Base-by-base conservation (phyloP, 1,140 invertebrate genomes). In the Leptinotarsa defecta region DNA sequence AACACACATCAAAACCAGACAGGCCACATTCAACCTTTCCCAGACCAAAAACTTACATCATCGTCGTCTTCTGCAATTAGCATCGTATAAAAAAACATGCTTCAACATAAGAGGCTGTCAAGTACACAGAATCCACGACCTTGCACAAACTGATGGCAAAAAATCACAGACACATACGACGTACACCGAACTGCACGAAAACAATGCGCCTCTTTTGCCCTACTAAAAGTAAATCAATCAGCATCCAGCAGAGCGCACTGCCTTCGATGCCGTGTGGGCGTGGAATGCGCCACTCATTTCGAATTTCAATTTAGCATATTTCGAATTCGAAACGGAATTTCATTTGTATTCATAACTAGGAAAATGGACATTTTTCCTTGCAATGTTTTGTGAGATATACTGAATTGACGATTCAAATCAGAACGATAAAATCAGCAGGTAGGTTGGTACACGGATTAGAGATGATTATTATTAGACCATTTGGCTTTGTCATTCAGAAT, bases 161-260 rank as follows among this genome's bases (percentile, higher is more conserved):
- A 20, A 43, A 24, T 43, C 24, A 13, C 62, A 64, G 19, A 64
- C 62, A 19, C 24, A 13, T 4, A 24, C 20, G 8, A 24, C 22
- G 65, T 22, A 19, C 13, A 24, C 65, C 22, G 22, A 68, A 68
- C 19, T 68, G 65, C 65, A 68, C 65, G 13, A 24, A 68, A 22
- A 27, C 65, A 17, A 68, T 68, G 65, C 65, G 34, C 34, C 27
- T 43, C 65, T 68, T 43, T 27, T 24, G 22, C 65, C 65, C 65
- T 68, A 68, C 65, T 68, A 68, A 68, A n/a, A 68, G 52, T 68
- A 20, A 43, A 68, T 68, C 65, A 68, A 68, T 68, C 65, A 43
- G 65, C 65, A 43, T 43, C 65, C 65, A 27, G 24, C 8, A 68
- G 65, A 68, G 65, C 20, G 65, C 65, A 22, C 65, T 68, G 65